A percentile compares a stretch with the other conserved stretches of the same genome.
phyloP scores from a whole-genome alignment of 1,140 invertebrate genomes.

The Procambarus virginalis region DNA sequence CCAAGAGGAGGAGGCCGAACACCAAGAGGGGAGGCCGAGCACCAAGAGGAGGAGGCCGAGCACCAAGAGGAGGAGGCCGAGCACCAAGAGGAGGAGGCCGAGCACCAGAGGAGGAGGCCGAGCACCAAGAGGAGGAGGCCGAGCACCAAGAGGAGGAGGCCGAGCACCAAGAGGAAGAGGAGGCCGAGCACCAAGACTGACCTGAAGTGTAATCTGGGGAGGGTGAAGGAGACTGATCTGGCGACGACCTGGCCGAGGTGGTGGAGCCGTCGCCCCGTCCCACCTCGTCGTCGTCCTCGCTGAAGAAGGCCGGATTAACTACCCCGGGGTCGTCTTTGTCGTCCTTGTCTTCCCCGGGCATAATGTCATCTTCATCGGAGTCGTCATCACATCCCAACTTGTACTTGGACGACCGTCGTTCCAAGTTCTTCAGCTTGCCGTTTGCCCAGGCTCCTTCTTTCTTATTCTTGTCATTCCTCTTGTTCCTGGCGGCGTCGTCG shows the following conservation, averaged over 20 bases:
- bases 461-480: constrained; percentile 1
- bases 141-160: too few species aligned
- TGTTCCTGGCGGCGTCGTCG: not conserved
- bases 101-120: too few species aligned
- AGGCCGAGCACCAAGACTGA: not conserved
- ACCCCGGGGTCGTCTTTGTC: constrained; percentile 56
- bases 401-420: constrained; percentile 22
- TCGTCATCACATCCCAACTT: constrained; percentile 52
- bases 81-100: too few species aligned
- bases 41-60: too few species aligned
- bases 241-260: constrained; percentile 58
- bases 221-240: constrained; percentile 33
- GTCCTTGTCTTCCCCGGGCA: constrained; percentile 60
- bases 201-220: constrained; percentile 49
- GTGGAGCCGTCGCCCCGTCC: constrained; percentile 42
- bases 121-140: too few species aligned
- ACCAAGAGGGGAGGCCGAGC: too few species aligned
- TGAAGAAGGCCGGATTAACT: constrained; percentile 47
- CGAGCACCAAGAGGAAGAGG: not conserved
- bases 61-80: too few species aligned
- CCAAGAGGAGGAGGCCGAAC: too few species aligned
- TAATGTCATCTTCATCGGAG: constrained; percentile 36
- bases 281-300: constrained; percentile 54
- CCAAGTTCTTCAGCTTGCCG: constrained; percentile 22
- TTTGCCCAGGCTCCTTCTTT: constrained; percentile 8